Percentiles rank a stretch among this genome's conserved stretches.
Evolutionary conservation across 35 echinoderm and acorn worm genomes (phyloP).

Genomic region (Holothuria glaberrima): DNA sequence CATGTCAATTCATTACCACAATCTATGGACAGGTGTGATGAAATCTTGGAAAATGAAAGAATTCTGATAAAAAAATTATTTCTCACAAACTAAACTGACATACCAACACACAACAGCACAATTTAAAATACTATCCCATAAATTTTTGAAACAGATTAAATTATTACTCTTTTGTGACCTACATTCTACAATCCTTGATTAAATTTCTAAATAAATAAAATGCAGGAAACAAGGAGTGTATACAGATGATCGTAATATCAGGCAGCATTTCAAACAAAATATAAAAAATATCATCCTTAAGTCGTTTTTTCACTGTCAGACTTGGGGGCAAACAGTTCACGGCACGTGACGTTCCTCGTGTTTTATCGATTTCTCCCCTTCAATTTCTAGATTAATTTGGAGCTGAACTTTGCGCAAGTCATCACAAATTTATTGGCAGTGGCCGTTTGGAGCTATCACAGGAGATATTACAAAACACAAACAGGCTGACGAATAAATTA

Average conservation of each 20-base stretch:
- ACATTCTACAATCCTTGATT: constrained; percentile 5
- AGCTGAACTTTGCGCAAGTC: constrained; percentile 47
- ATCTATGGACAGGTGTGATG: no score
- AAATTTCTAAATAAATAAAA: constrained; percentile 7
- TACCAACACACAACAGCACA: no score
- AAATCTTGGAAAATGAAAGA: no score
- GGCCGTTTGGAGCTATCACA: constrained; percentile 15
- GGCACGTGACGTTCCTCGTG: not conserved
- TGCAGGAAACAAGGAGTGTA: no score
- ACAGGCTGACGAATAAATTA: constrained; percentile 39
- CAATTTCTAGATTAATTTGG: constrained; percentile 50
- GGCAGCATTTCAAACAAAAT: no score
- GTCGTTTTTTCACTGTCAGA: not conserved
- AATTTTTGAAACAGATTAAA: no score
- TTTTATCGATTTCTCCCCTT: constrained; percentile 23
- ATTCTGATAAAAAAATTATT: no score
- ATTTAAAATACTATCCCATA: no score
- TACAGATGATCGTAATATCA: no score
- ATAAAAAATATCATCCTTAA: no score
- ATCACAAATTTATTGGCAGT: constrained; percentile 33
- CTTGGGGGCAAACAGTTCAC: not conserved
- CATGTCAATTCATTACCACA: no score
- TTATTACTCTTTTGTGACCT: not conserved
- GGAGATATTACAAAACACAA: constrained; percentile 31
- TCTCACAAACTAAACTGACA: no score